Evolutionary conservation across 1,140 invertebrate genomes (phyloP), one percentile per base, ranked within the genome.

Genomic region (Drosophila murphyi): DNA sequence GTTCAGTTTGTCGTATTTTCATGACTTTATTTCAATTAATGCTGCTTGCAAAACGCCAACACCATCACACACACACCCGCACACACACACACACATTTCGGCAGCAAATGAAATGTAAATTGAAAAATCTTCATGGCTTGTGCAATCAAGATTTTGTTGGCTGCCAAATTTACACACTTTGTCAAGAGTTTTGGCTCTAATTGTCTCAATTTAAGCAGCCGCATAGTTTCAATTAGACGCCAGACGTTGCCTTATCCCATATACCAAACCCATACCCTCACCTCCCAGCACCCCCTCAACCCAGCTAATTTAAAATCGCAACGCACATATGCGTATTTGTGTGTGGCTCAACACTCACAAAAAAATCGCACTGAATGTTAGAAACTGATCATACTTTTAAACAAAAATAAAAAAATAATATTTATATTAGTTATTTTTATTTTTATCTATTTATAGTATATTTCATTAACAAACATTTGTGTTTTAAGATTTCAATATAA

Each of bases 141-240:
- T 5, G 75, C 71, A 86, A 86, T 86, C 82, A 87, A 71, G 67
- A 78, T 76, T 37, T 37, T 47, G 2, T 54, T 43, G 35, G 50
- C 57, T 45, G 39, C 34, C 47, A 37, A 50, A 31, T 54, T 43
- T 3, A 10, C 20, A 37, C 55, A 65, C 43, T 48, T 61, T n/a
- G 5, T 61, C 12, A 48, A 29, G 8, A 32, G 10, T 41, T 20
- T 41, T 65, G 57, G 31, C 65, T 75, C 70, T 80, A 88, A 88
- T 80, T 89, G 85, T 87, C 80, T 78, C 73, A 77, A 74, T 88
- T 88, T 78, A 59, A 73, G 83, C 83, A 78, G 73, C 83, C 85
- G 68, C 80, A 88, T 68, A 88, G 80, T 87, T 87, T 88, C 82
- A 87, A 87, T 87, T 87, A 87, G 82, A 52, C 82, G 65, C 32